Conservation (phyloP, 2,113 vertebrate genomes). For the Cavia porcellus region DNA sequence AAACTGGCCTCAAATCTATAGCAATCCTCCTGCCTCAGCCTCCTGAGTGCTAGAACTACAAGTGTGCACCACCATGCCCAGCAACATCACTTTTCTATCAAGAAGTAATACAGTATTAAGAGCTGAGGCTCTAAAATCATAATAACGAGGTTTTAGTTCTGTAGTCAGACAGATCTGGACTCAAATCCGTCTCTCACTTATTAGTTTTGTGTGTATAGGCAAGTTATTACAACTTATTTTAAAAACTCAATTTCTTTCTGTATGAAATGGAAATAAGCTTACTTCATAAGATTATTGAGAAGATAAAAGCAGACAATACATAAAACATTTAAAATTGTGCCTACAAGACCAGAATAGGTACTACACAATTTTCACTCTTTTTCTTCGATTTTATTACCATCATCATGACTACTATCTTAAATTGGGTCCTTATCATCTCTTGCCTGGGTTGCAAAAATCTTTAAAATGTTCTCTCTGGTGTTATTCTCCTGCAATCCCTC, state of each 20-base stretch:
- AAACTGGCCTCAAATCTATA: too few relatives aligned
- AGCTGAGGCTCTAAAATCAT: neutral
- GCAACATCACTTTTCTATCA: neutral
- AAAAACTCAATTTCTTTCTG: constrained; percentile 18
- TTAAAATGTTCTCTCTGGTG: constrained; percentile 36
- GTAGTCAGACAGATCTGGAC: neutral
- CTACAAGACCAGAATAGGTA: constrained; percentile 2
- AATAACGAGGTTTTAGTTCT: neutral
- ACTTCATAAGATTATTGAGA: constrained; percentile 17
- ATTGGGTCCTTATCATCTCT: neutral
- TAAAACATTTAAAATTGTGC: constrained; percentile 7
- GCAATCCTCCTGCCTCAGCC: too few relatives aligned
- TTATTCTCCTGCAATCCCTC: constrained; percentile 16
- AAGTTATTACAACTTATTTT: neutral
- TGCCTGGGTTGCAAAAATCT: neutral
- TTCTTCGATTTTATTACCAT: neutral
- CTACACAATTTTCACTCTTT: neutral
- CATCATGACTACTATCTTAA: neutral
- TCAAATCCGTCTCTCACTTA: constrained; percentile 18
- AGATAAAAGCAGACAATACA: neutral
- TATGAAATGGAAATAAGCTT: neutral
- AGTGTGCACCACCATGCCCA: too few relatives aligned
- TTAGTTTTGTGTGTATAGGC: neutral
- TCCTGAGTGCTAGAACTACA: too few relatives aligned
- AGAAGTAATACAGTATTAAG: constrained; percentile 20